Evolutionary conservation across 2,888 invertebrate species (phyloP).

Genomic region (Drosophila cognata): DNA sequence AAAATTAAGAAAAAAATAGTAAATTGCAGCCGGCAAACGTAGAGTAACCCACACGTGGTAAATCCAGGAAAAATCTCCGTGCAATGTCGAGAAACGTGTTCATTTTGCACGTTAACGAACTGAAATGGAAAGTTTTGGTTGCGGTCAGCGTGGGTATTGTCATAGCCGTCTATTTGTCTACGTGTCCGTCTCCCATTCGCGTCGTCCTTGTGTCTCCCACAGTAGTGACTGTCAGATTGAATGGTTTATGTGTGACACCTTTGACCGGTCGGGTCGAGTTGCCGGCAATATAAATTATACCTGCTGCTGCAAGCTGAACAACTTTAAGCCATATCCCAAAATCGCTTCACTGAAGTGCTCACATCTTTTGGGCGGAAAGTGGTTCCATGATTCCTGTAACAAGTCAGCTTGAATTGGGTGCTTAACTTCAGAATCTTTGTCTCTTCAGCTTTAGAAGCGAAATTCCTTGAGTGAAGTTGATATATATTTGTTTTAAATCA

Average conservation of each 20-base stretch:
- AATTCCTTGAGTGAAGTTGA: background rate
- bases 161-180: conserved; percentile 28
- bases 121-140: conserved; percentile 75
- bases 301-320: conserved; percentile 24
- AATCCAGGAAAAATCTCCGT: conserved; percentile 42
- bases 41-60: conserved; percentile 49
- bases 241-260: conserved; percentile 78
- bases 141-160: conserved; percentile 68
- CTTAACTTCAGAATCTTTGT: background rate
- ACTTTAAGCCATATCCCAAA: conserved; percentile 46
- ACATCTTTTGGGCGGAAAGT: background rate
- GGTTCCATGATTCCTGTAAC: background rate
- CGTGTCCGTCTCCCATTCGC: background rate
- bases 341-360: conserved; percentile 8
- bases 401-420: background rate
- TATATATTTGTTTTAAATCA: rapidly evolving
- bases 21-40: conserved; percentile 62
- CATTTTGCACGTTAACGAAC: conserved; percentile 74
- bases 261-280: conserved; percentile 70
- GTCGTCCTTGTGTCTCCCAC: conserved; percentile 38
- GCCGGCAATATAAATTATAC: conserved; percentile 77
- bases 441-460: background rate
- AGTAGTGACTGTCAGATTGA: conserved; percentile 74
- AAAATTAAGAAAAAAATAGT: conserved; percentile 35
- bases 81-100: conserved; percentile 66